Evolutionary conservation across 2,113 vertebrate species (phyloP), one percentile per base, ranked within the genome.

Genomic region (Cheilinus undulatus): DNA sequence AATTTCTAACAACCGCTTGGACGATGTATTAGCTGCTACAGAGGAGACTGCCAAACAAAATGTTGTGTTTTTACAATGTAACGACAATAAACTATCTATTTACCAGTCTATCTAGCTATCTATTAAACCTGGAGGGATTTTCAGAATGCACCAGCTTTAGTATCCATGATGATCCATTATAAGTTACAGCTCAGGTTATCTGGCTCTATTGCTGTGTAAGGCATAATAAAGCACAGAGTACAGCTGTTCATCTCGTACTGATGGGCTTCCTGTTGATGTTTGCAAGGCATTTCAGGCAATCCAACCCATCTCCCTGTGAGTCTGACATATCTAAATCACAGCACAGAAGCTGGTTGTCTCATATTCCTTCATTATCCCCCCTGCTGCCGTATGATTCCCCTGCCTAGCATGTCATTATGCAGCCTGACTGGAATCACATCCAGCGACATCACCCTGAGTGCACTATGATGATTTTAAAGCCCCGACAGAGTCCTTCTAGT

Each of bases 201-300:
- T 52, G 40, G 10, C 30, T 36, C 27, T 34, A 24, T 20, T 36
- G 45, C 32, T 45, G 30, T 62, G 5, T 36, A 40, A 38, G 38
- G 32, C 6, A 62, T 56, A 48, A 50, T 20, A 69, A 53, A n/a
- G 8, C 8, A 56, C 36, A 7, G 23, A 63, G 30, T 56, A 74
- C 36, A 43, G 48, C 38, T 26, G 20, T 46, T 48, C 27, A 56
- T 51, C 15, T 17, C 28, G 26, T 42, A 45, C 30, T 46, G 8
- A 72, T 57, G 59, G 52, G 30, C 11, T 50, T n/a, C 2, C 45
- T 69, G 48, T 54, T 58, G 15, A 73, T 66, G 42, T 68, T 65
- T 75, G 38, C 17, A 17, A n/a, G 48, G 61, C n/a, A 59, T 59
- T 77, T 51, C 38, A 1, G 3, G 6, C 11, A 19, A 26, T 26